Evolutionary conservation across 2,888 invertebrate species (phyloP).

Genomic region (Gastracanthus pulcherrimus): DNA sequence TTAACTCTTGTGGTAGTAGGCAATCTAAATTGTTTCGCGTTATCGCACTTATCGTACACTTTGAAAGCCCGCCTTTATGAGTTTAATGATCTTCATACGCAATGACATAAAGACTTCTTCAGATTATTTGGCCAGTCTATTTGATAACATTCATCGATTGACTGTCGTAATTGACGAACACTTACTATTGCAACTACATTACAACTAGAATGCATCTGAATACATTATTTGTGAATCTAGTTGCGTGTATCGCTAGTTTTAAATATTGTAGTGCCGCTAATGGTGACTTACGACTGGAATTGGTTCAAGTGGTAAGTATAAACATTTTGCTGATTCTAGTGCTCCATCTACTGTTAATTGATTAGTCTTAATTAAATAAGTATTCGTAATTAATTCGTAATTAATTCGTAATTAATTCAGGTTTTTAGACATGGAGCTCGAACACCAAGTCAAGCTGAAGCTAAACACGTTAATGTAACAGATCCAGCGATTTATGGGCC

Average conservation of each 20-base stretch:
- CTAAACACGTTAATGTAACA: background rate
- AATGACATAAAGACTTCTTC: background rate
- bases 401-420: background rate
- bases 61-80: background rate
- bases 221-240: background rate
- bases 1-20: background rate
- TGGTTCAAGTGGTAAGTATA: slow-evolving; percentile 31
- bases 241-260: background rate
- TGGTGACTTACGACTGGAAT: background rate
- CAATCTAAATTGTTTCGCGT: background rate
- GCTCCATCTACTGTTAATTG: background rate
- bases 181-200: background rate
- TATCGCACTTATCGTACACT: background rate
- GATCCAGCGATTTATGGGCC: background rate
- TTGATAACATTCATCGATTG: background rate
- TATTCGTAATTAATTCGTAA: background rate
- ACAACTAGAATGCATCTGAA: background rate
- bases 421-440: slow-evolving; percentile 34
- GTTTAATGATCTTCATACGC: background rate
- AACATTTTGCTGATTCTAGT: background rate
- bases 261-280: background rate
- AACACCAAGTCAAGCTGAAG: background rate
- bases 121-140: background rate
- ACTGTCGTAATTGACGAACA: background rate
- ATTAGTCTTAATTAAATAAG: too few species aligned